These are phyloP conservation scores for Drosophila tripunctata DNA, from an alignment of 2,888 invertebrate genomes.

Conservation along the genomic window DNA sequence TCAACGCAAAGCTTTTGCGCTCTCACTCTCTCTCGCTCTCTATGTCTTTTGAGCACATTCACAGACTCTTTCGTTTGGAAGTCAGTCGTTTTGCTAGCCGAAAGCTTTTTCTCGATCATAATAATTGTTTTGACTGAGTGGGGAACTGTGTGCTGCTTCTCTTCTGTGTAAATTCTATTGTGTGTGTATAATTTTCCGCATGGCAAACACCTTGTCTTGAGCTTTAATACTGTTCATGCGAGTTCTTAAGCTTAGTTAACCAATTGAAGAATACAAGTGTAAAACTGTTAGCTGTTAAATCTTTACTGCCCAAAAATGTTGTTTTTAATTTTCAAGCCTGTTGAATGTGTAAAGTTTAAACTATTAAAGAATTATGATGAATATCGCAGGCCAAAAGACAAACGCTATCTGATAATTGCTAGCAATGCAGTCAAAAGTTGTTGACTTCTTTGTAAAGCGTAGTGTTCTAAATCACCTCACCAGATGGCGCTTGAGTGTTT, in stretches of 20 bases:
- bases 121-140: neutral
- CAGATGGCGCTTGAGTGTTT: too few species aligned
- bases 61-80: neutral
- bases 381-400: neutral
- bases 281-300: conserved; percentile 1
- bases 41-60: conserved; percentile 1
- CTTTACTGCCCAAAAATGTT: neutral
- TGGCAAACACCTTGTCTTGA: neutral
- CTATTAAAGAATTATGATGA: conserved; percentile 3
- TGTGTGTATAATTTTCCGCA: neutral
- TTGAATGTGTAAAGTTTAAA: neutral
- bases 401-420: neutral
- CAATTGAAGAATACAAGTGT: conserved; percentile 8
- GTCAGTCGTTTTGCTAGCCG: conserved; percentile 2
- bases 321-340: neutral
- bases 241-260: neutral
- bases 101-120: conserved; percentile 27
- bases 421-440: neutral
- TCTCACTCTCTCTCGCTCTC: too few species aligned
- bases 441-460: neutral
- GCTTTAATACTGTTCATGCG: neutral
- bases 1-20: conserved; percentile 36
- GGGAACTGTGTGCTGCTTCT: neutral
- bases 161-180: too few species aligned
- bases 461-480: too few species aligned